Base-by-base conservation (phyloP, 2,888 invertebrate species). In the Pyrgus malvae region DNA sequence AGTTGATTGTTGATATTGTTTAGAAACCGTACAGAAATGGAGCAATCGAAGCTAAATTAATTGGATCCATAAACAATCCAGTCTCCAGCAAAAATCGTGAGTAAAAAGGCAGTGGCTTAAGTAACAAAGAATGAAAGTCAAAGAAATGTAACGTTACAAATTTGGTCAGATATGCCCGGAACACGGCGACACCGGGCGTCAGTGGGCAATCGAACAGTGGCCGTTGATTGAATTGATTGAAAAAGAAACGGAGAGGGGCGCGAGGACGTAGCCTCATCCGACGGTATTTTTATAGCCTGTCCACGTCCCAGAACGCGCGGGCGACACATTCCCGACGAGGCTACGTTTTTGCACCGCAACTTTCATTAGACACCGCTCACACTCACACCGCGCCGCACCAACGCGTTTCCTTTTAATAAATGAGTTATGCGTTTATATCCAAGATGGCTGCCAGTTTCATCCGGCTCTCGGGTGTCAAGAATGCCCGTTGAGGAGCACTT, bases 211-310 rank as follows among this genome's bases (percentile, higher is more conserved):
- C 78, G 79, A 76, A 78, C 68, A 71, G 75, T 72, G 73, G 71
- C 73, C 72, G 79, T 76, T 86, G 83, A 87, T 87, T 86, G 83
- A 86, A 88, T 85, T 83, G 81, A 85, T 86, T 84, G 83, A 80
- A 83, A 85, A 86, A 85, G 81, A 82, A 83, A 82, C 74, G 74
- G 75, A 73, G 76, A 74, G 78, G 76, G 77, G 77, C 70, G 75
- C 66, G 72, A 63, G 73, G 65, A 35, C 48, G 54, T 74, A 68
- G 69, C 57, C 48, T 69, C 73, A 70, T 76, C 72, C 74, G 75
- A 73, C 76, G 87, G 85, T 84, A 86, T 89, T 88, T 89, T 86
- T 89, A 88, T 87, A 80, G 86, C 78, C 83, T 80, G 85, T 88
- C 80, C 84, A 79, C 82, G 84, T 81, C 77, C 72, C 80, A 79